phyloP scores from a whole-genome alignment of 2,797 vertebrate species.

The Pelobates cultripes region DNA sequence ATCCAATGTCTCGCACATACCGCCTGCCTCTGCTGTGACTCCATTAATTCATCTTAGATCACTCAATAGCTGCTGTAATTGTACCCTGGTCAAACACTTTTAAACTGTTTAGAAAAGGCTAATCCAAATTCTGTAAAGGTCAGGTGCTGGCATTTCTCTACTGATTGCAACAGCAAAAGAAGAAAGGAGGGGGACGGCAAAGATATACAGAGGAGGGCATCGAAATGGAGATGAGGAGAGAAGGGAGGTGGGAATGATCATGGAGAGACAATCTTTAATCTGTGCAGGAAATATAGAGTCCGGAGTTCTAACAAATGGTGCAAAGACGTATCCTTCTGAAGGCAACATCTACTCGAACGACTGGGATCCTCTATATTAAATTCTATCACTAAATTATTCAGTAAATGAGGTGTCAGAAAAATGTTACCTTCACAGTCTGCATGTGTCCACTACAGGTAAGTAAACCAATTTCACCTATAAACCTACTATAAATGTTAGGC shows the following conservation, averaged over 20 bases:
- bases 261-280: not conserved
- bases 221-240: constrained; percentile 33
- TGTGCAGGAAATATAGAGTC: not conserved
- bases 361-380: too few species aligned
- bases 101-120: constrained; percentile 61
- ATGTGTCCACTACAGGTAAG: too few species aligned
- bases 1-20: constrained; percentile 8
- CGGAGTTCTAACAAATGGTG: too few species aligned
- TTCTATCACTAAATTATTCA: too few species aligned
- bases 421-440: too few species aligned
- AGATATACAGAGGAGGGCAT: constrained; percentile 15
- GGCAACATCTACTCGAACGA: too few species aligned
- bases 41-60: constrained; percentile 61
- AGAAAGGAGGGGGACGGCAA: constrained; percentile 5
- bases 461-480: too few species aligned
- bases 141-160: constrained; percentile 61
- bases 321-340: too few species aligned
- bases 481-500: too few species aligned
- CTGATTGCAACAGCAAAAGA: constrained; percentile 47
- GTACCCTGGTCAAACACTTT: constrained; percentile 61
- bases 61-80: constrained; percentile 61
- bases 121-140: constrained; percentile 61
- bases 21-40: constrained; percentile 53
- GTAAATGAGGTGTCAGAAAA: too few species aligned
- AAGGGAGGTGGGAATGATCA: constrained; percentile 2